Evolutionary conservation across 35 echinoderm and acorn worm genomes (phyloP), one percentile per base, ranked within the genome.

Genomic region (Nesometra sesokonis): DNA sequence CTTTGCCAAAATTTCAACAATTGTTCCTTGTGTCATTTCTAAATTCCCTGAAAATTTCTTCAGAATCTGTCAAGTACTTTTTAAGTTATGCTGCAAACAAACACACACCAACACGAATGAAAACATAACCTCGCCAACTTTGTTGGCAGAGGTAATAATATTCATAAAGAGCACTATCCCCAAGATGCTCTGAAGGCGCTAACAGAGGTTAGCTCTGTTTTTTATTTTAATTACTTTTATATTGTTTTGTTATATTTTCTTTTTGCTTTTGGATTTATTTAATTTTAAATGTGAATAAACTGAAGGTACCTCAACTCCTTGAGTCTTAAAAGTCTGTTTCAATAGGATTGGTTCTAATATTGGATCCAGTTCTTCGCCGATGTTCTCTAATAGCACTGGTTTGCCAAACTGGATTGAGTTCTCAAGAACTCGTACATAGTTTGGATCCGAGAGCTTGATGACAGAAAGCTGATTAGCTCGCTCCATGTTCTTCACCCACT

Each of bases 401-500:
- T 94, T 99, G 32, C 96, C 96, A 93, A 99, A 99, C 90, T 99
- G 96, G 82, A 99, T 99, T 87, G 79, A 46, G 79, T 99, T 99
- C 83, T 99, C 96, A 47, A 99, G 78, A 33, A 80, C 92, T n/a
- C 96, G 57, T 11, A 99, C 96, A 77, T 99, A 99, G 88, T 94
- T 99, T n/a, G 85, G 67, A 80, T 99, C 96, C 30, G 96, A 99
- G 19, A 99, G 82, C 77, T 99, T 94, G 57, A 99, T 94, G 85
- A 94, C 92, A 8, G 92, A 94, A 43, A 99, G 82, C 29, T 99
- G 89, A 82, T 99, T 99, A 35, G 92, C 92, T 81, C 92, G 92
- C 78, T 99, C 96, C 92, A 99, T 94, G 38, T 99, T 99, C 88
- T 99, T 99, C 35, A 99, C 96, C 96, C 96, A 99, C 36, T 99